These are phyloP conservation scores for Kuschelorhynchus macadamiae DNA, from an alignment of 2,888 invertebrate genomes.

Conservation along the genomic window DNA sequence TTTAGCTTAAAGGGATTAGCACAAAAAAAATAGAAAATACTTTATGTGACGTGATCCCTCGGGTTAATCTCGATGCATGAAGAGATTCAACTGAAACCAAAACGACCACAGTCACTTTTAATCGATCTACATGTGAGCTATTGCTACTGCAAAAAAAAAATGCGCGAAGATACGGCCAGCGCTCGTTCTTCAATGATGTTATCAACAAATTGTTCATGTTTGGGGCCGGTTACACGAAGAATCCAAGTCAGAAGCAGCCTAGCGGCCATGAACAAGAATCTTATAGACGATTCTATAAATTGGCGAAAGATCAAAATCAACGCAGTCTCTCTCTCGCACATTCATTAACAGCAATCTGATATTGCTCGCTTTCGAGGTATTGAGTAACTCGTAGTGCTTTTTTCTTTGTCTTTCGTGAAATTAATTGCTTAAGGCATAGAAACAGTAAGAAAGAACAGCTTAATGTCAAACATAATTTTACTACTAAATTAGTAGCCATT, in stretches of 20 bases:
- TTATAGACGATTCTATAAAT: conserved; percentile 62
- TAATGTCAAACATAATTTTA: neutral
- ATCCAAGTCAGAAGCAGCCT: conserved; percentile 48
- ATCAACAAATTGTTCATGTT: conserved; percentile 64
- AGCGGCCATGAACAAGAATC: conserved; percentile 45
- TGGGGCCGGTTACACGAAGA: conserved; percentile 60
- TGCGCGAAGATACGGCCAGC: conserved; percentile 41
- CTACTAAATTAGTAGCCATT: too few species aligned
- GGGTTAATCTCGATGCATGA: conserved; percentile 1
- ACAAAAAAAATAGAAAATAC: too few species aligned
- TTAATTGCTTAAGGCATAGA: conserved; percentile 9
- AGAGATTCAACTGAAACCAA: conserved; percentile 1
- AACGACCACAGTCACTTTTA: neutral
- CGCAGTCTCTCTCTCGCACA: conserved; percentile 48
- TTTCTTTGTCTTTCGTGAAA: conserved; percentile 9
- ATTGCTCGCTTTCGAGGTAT: conserved; percentile 55
- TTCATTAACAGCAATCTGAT: conserved; percentile 66
- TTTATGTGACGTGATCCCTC: too few species aligned
- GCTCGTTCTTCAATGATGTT: conserved; percentile 55
- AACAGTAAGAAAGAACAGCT: neutral
- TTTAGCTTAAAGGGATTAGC: too few species aligned
- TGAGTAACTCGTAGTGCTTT: conserved; percentile 51
- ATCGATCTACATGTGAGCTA: conserved; percentile 37
- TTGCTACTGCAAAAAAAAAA: conserved; percentile 36
- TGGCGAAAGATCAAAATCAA: conserved; percentile 62